Percentiles rank a stretch among this genome's conserved stretches.
These are phyloP conservation scores for Leucopsar rothschildi DNA, from an alignment of 2,113 vertebrate species.

Conservation along the genomic window DNA sequence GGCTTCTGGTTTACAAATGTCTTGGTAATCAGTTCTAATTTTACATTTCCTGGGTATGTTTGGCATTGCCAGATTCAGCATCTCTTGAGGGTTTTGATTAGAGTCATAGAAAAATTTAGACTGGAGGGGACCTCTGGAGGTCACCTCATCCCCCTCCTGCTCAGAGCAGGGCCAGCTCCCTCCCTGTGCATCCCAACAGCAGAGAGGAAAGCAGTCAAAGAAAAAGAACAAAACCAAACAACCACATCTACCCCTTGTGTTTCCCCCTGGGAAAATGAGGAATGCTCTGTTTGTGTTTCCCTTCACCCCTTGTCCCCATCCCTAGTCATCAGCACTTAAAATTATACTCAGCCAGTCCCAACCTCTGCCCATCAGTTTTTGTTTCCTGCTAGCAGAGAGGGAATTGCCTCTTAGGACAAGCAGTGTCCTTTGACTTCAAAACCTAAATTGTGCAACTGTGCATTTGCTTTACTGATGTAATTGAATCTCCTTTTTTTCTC, in stretches of 20 bases:
- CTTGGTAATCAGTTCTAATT: slow-evolving; percentile 60
- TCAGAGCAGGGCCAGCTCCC: not conserved
- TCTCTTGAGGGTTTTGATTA: slow-evolving; percentile 43
- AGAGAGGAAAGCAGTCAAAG: not conserved
- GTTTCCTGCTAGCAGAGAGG: not conserved
- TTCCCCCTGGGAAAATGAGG: not conserved
- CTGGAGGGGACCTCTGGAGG: not conserved
- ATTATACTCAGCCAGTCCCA: not conserved
- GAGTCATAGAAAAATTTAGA: not conserved
- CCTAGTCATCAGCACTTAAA: not conserved
- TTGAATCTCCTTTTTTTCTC: not conserved
- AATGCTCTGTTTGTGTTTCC: not conserved
- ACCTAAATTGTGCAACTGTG: not conserved
- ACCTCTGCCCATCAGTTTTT: not conserved
- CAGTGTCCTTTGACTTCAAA: not conserved
- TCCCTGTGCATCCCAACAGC: not conserved
- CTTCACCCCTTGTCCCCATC: not conserved
- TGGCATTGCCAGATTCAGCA: slow-evolving; percentile 12
- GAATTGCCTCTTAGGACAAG: not conserved
- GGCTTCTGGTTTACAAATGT: slow-evolving; percentile 45
- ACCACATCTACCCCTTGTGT: too few species aligned
- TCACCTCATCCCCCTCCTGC: not conserved
- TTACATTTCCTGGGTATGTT: slow-evolving; percentile 53
- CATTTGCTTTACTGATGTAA: not conserved
- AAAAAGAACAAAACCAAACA: not conserved